Conservation (phyloP, 1,140 invertebrate species). For the Euura saliciscinereae region DNA sequence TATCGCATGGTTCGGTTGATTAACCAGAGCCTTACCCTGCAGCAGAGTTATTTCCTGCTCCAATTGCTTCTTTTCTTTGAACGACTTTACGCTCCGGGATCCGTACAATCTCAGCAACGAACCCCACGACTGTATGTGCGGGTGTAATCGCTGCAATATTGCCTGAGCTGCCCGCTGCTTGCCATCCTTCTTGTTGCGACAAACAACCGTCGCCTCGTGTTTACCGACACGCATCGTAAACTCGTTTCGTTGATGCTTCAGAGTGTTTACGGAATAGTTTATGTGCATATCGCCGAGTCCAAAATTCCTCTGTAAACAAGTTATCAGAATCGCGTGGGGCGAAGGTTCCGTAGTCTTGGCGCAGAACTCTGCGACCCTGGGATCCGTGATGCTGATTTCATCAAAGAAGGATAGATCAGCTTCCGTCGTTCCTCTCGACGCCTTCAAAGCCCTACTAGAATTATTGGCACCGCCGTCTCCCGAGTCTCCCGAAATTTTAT, state of each 20-base stretch:
- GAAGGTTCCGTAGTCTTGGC: constrained; percentile 93
- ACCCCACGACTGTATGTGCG: constrained; percentile 94
- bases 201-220: constrained; percentile 85
- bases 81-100: constrained; percentile 88
- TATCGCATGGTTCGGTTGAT: constrained; percentile 93
- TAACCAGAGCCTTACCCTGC: constrained; percentile 87
- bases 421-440: constrained; percentile 52
- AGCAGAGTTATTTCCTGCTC: constrained; percentile 93
- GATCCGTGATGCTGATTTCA: constrained; percentile 91
- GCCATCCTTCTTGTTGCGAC: constrained; percentile 97
- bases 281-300: constrained; percentile 89
- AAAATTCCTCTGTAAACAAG: constrained; percentile 92
- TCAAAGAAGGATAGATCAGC: constrained; percentile 83
- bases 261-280: constrained; percentile 84
- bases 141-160: constrained; percentile 90
- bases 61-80: constrained; percentile 93
- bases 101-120: constrained; percentile 92
- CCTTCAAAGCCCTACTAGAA: constrained; percentile 51
- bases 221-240: constrained; percentile 95
- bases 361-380: constrained; percentile 91
- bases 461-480: constrained; percentile 60
- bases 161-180: constrained; percentile 95
- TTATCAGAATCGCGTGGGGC: constrained; percentile 91
- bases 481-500: constrained; percentile 69
- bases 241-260: constrained; percentile 92